A percentile compares a stretch with the other conserved stretches of the same genome.
Evolutionary conservation across 2,888 invertebrate species (phyloP).

Genomic region (Lagria hirta): DNA sequence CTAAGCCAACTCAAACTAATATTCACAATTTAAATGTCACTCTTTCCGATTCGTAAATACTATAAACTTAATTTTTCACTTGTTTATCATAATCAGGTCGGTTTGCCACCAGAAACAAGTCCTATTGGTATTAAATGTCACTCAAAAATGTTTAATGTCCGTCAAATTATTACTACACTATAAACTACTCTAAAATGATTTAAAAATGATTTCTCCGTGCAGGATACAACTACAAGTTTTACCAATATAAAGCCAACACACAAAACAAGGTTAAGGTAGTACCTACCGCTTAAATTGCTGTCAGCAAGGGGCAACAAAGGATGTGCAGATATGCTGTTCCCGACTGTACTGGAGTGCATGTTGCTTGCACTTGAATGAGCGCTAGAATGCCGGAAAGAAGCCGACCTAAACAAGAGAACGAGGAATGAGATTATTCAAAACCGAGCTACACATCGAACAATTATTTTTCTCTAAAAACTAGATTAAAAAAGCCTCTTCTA

Average conservation of each 20-base stretch:
- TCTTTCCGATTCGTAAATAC: no score
- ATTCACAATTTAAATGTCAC: no score
- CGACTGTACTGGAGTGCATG: slow-evolving; percentile 70
- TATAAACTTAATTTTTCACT: no score
- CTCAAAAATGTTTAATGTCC: no score
- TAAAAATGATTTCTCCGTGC: no score
- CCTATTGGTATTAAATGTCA: no score
- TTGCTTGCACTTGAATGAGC: slow-evolving; percentile 69
- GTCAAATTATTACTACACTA: no score
- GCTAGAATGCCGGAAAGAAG: slow-evolving; percentile 85
- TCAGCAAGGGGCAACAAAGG: slow-evolving; percentile 86
- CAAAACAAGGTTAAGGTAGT: slow-evolving; percentile 25
- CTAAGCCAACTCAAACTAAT: no score
- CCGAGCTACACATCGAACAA: slow-evolving; percentile 39
- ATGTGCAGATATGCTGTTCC: slow-evolving; percentile 90
- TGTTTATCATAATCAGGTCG: no score
- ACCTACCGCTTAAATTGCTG: slow-evolving; percentile 61
- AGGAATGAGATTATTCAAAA: slow-evolving; percentile 47
- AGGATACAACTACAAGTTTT: no score
- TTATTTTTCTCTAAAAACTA: slow-evolving; percentile 33
- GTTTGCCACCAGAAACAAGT: no score
- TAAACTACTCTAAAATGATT: no score
- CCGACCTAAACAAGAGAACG: slow-evolving; percentile 75
- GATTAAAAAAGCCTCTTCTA: slow-evolving; percentile 34
- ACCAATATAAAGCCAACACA: slow-evolving; percentile 21